Evolutionary conservation across 2,113 vertebrate species (phyloP).

Genomic region (Solea senegalensis): DNA sequence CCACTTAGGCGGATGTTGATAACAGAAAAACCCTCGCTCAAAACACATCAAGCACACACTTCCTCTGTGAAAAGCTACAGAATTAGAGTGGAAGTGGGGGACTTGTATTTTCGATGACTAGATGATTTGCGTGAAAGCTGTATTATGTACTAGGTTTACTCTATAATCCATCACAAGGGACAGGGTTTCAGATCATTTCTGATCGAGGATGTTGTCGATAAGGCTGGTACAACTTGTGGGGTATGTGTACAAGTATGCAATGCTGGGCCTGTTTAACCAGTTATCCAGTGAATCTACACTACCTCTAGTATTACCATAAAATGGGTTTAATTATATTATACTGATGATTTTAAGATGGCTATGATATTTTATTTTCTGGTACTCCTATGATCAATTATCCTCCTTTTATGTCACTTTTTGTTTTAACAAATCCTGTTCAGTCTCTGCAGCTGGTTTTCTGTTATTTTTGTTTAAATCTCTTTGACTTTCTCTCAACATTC

Average conservation of each 20-base stretch:
- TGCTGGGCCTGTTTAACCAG: constrained; percentile 9
- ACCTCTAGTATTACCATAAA: background rate
- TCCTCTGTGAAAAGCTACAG: constrained; percentile 30
- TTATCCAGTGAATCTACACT: background rate
- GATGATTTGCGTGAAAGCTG: constrained; percentile 30
- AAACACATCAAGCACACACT: constrained; percentile 31
- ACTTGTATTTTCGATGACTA: constrained; percentile 44
- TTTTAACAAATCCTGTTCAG: too few species aligned
- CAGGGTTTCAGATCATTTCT: background rate
- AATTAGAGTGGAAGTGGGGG: constrained; percentile 32
- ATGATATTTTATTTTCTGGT: too few species aligned
- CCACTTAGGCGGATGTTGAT: constrained; percentile 50
- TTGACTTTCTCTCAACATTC: background rate
- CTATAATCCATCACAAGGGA: constrained; percentile 3
- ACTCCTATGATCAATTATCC: too few species aligned
- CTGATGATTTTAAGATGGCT: background rate
- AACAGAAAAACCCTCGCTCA: constrained; percentile 26
- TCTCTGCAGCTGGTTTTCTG: background rate
- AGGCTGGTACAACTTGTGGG: background rate
- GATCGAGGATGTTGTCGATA: background rate
- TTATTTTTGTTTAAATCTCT: background rate
- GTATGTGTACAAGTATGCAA: background rate
- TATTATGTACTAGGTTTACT: constrained; percentile 4
- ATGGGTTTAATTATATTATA: background rate
- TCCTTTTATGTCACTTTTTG: too few species aligned